A percentile compares a stretch with the other conserved stretches of the same genome.
These are phyloP conservation scores for Tetramorium simillimum DNA, from an alignment of 1,140 invertebrate genomes.

Conservation along the genomic window DNA sequence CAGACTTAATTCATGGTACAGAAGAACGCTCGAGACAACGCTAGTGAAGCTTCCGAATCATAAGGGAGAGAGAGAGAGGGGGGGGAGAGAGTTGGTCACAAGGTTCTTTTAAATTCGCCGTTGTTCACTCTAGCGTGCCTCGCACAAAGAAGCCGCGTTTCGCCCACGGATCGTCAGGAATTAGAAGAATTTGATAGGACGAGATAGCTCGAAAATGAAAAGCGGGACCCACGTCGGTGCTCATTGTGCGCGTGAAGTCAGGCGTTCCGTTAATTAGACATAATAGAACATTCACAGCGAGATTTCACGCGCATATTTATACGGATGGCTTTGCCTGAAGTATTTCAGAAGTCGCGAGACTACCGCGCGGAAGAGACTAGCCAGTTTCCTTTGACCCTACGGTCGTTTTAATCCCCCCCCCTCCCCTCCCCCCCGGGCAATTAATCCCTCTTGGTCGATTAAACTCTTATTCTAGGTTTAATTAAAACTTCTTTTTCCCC, in stretches of 20 bases:
- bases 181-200: conserved; percentile 51
- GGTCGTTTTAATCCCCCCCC: conserved; percentile 65
- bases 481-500: conserved; percentile 79
- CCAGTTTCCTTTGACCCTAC: conserved; percentile 71
- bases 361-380: conserved; percentile 14
- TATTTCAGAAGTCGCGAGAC: conserved; percentile 64
- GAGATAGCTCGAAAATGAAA: conserved; percentile 46
- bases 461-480: conserved; percentile 80
- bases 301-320: conserved; percentile 69
- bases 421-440: conserved; percentile 66
- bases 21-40: background rate
- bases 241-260: conserved; percentile 51
- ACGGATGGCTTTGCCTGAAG: conserved; percentile 59
- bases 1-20: conserved; percentile 11
- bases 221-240: conserved; percentile 10
- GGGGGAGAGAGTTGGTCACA: background rate
- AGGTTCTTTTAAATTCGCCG: conserved; percentile 28
- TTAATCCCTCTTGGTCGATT: conserved; percentile 80
- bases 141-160: conserved; percentile 28
- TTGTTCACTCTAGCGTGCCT: conserved; percentile 24
- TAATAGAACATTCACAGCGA: conserved; percentile 65
- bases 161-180: conserved; percentile 31
- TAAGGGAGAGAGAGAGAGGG: background rate
- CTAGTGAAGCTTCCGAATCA: conserved; percentile 10
- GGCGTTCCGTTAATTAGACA: conserved; percentile 56